Evolutionary conservation across 92 coral and sea anemone genomes (phyloP), one percentile per base, ranked within the genome.

Genomic region (Montipora capitata): DNA sequence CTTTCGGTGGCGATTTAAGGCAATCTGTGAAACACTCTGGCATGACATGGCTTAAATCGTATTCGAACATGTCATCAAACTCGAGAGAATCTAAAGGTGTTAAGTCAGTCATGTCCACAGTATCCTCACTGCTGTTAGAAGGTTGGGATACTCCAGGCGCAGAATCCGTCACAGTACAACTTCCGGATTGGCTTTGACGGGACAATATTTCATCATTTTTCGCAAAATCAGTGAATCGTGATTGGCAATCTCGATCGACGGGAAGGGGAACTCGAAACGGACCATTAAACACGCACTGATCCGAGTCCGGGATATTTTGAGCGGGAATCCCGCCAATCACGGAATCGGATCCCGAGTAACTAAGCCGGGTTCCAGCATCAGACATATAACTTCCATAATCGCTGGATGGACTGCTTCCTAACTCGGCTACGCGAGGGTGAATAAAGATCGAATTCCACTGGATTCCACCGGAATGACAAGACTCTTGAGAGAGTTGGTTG

Each of bases 381-480:
- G 96, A 93, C 83, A 93, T 81, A 18, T 84, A 91, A 71, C 96
- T 93, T 2, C 96, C 96, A 90, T 93, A 93, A 74, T 93, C 96
- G 35, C 96, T 93, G 2, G 96, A 93, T 0, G 96, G 96, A 77
- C 96, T 93, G 81, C 91, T 85, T 15, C 96, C 83, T 17, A 88
- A 38, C 63, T 83, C 87, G 10, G 80, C 71, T 20, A 83, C n/a
- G 59, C 87, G 87, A 42, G 79, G 87, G 59, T 83, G 65, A 2
- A 83, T 27, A 15, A 72, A 58, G 57, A 83, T 11, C 8, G 79
- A 70, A 82, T 71, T 82, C 86, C 86, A 82, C 57, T 82, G 87
- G 61, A 83, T 83, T 17, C 80, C 87, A 41, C 59, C 17, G 45
- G n/a, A 72, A 2, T 72, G 80, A 56, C 45, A 12, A 11, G 87